These are phyloP conservation scores for Cyclophora albipunctata DNA, from an alignment of 2,888 invertebrate genomes.

Conservation along the genomic window DNA sequence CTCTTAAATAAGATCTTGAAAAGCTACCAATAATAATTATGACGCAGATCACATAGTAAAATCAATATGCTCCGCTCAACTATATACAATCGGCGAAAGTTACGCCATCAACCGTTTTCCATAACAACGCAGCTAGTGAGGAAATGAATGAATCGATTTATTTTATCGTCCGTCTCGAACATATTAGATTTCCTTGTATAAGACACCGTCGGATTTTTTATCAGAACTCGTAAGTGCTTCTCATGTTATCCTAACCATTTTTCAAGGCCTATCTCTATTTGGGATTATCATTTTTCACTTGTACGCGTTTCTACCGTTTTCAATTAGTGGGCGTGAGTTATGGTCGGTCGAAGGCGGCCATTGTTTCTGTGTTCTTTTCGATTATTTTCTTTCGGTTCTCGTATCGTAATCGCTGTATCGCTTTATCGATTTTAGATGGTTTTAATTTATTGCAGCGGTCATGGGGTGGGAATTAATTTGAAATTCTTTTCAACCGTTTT, in stretches of 20 bases:
- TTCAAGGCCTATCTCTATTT: constrained; percentile 12
- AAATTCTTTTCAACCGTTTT: neutral
- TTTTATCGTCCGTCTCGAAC: neutral
- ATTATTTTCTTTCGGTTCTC: constrained; percentile 6
- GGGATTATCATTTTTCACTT: constrained; percentile 30
- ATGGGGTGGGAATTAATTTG: neutral
- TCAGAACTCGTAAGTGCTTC: constrained; percentile 3
- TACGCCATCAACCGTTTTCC: too few relatives aligned
- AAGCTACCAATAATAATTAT: too few relatives aligned
- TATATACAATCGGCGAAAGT: too few relatives aligned
- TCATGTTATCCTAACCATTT: constrained; percentile 11
- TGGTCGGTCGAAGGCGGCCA: constrained; percentile 17
- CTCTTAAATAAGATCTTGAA: too few relatives aligned
- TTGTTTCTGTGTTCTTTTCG: constrained; percentile 4
- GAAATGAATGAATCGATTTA: too few relatives aligned
- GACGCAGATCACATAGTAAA: too few relatives aligned
- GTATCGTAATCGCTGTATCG: constrained; percentile 4
- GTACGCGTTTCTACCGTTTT: constrained; percentile 22
- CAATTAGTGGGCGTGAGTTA: constrained; percentile 35
- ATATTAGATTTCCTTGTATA: constrained; percentile 1
- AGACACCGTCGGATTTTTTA: neutral
- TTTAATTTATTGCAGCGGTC: constrained; percentile 4
- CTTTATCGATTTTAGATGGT: constrained; percentile 6
- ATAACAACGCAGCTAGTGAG: too few relatives aligned
- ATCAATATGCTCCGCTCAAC: too few relatives aligned